Percentiles rank a stretch among this genome's conserved stretches.
Conservation (phyloP, 2,888 invertebrate genomes). For the Limnephilus lunatus region DNA sequence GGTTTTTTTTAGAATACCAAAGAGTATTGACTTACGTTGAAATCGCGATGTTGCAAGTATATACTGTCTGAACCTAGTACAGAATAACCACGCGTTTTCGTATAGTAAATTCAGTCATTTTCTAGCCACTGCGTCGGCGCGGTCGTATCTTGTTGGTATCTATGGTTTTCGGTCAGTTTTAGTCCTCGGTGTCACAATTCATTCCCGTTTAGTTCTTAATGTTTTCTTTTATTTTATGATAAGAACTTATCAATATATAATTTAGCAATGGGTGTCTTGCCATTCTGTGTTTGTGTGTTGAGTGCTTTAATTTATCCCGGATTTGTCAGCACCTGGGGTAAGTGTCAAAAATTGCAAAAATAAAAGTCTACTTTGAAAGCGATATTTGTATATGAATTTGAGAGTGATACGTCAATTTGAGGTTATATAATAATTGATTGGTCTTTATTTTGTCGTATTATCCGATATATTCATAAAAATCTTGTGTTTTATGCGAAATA, state of each 20-base stretch:
- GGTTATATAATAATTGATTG: constrained; percentile 32
- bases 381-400: constrained; percentile 28
- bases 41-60: not conserved
- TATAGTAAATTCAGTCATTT: not conserved
- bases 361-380: constrained; percentile 26
- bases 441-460: not conserved
- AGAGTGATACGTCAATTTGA: constrained; percentile 8
- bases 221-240: constrained; percentile 35
- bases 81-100: not conserved
- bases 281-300: constrained; percentile 39
- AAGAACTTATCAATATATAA: constrained; percentile 20
- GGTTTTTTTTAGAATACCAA: not conserved
- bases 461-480: not conserved
- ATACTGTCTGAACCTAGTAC: not conserved
- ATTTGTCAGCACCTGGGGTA: constrained; percentile 47
- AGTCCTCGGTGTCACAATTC: not conserved
- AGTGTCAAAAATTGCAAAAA: constrained; percentile 24
- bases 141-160: not conserved
- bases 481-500: not conserved
- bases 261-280: constrained; percentile 40
- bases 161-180: not conserved
- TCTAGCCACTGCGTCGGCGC: constrained; percentile 30
- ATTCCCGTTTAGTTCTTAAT: constrained; percentile 5
- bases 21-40: not conserved
- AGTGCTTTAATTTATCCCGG: constrained; percentile 42